These are phyloP conservation scores for Centropus unirufus DNA, from an alignment of 2,113 vertebrate genomes.

Conservation along the genomic window DNA sequence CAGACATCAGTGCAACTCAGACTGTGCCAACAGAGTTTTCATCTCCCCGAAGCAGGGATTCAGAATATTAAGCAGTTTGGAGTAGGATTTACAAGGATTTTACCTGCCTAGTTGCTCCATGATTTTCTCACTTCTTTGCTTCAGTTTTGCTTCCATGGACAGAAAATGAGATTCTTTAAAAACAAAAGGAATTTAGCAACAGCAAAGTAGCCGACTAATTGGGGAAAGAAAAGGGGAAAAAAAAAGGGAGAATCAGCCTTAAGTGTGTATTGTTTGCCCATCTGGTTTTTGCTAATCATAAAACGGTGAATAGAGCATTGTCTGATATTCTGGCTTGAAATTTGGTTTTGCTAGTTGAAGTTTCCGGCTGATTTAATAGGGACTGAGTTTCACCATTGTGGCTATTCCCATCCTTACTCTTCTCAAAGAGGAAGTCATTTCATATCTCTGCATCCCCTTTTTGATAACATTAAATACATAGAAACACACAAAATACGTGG, in stretches of 20 bases:
- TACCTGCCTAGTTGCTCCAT: constrained; percentile 34
- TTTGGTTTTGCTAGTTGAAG: neutral
- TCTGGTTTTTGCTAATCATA: neutral
- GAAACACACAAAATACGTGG: neutral
- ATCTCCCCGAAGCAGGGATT: constrained; percentile 35
- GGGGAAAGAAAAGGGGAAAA: neutral
- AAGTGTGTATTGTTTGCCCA: neutral
- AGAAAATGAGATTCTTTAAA: constrained; percentile 5
- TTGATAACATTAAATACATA: neutral
- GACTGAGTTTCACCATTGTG: neutral
- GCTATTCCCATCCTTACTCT: neutral
- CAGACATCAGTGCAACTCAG: constrained; percentile 9
- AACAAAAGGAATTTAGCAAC: constrained; percentile 13
- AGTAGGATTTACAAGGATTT: constrained; percentile 54
- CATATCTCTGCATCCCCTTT: neutral
- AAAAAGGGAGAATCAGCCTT: neutral
- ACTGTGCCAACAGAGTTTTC: constrained; percentile 14
- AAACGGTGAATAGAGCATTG: neutral
- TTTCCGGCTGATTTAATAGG: neutral
- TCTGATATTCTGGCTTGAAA: neutral
- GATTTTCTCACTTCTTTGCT: constrained; percentile 45
- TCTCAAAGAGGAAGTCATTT: neutral
- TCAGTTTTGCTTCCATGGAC: constrained; percentile 25
- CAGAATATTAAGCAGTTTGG: constrained; percentile 47
- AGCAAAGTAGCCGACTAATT: neutral